Conservation (phyloP, 1,140 invertebrate species). For the Leucophenga varia region DNA sequence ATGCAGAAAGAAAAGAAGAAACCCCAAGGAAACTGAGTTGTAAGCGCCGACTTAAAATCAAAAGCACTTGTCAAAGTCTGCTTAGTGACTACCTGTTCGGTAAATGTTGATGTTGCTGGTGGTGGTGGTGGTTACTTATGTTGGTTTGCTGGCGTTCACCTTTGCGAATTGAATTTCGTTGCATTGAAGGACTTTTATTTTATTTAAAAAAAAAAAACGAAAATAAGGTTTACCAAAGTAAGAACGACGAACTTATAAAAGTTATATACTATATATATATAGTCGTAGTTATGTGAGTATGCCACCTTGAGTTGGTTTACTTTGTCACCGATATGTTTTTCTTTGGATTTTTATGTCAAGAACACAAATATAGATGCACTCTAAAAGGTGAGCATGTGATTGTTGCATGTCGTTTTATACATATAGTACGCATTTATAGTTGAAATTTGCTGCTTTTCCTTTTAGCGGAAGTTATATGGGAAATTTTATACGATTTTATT, state of each 20-base stretch:
- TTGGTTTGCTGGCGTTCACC: no score
- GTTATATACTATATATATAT: no score
- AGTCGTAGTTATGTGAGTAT: no score
- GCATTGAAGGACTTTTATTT: no score
- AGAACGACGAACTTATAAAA: no score
- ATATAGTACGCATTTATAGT: constrained; percentile 11
- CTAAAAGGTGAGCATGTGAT: neutral
- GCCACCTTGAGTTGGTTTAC: constrained; percentile 47
- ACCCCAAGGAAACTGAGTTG: neutral
- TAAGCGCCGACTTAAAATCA: constrained; percentile 21
- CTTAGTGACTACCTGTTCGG: neutral
- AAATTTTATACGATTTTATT: constrained; percentile 54
- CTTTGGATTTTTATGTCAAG: constrained; percentile 40
- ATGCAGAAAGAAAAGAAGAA: neutral
- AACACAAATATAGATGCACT: constrained; percentile 3
- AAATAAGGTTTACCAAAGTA: no score
- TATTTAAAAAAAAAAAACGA: no score
- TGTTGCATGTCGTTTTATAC: no score
- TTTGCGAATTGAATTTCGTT: constrained; percentile 38
- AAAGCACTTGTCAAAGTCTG: constrained; percentile 31
- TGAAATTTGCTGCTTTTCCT: no score
- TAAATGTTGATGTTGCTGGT: no score
- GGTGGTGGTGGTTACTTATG: no score
- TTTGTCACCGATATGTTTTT: constrained; percentile 54
- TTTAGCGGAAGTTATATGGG: constrained; percentile 52